Evolutionary conservation across 2,888 invertebrate species (phyloP), one percentile per base, ranked within the genome.

Genomic region (Trichogramma evanescens): DNA sequence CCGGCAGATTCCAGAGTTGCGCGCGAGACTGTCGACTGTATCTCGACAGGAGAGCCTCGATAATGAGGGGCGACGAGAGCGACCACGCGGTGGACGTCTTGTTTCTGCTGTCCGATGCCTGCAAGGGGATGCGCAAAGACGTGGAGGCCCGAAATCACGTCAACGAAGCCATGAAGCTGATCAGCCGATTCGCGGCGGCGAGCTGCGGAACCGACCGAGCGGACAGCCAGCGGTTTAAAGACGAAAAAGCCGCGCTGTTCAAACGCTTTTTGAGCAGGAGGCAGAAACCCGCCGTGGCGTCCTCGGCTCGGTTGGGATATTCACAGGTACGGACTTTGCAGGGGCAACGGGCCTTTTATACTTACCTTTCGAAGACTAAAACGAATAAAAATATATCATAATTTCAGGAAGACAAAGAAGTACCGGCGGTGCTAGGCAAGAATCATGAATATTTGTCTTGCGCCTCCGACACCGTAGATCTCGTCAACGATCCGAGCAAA

Each of bases 381-480:
- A n/a, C n/a, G 5, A 13, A 43, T n/a, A 4, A 26, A 26, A 26
- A 5, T 0, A 43, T 4, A 10, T 44, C 7, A 43, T 4, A 26
- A 10, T 41, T 42, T 6, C 7, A 52, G 54, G n/a, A 26, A 9
- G 40, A 64, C 43, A 39, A 52, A 58, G 53, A 41, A 6, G 43
- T 59, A 50, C 58, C 61, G 7, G 46, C 40, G 6, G 10, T 66
- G 6, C 50, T 59, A 1, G 75, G 74, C 6, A 70, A 67, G 56
- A 42, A 44, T 5, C 71, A 75, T 48, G 56, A 59, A 7, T 63
- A 65, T 51, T 64, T 77, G 13, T 60, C 63, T 53, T 68, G 61
- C 57, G 74, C 75, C 65, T 71, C 74, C n/a, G 72, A 77, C 53
- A 69, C 72, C 3, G 59, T 77, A 10, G 54, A 66, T 6, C 49